Evolutionary conservation across 2,888 invertebrate genomes (phyloP), one percentile per base, ranked within the genome.

Genomic region (Trachelus tabidus): DNA sequence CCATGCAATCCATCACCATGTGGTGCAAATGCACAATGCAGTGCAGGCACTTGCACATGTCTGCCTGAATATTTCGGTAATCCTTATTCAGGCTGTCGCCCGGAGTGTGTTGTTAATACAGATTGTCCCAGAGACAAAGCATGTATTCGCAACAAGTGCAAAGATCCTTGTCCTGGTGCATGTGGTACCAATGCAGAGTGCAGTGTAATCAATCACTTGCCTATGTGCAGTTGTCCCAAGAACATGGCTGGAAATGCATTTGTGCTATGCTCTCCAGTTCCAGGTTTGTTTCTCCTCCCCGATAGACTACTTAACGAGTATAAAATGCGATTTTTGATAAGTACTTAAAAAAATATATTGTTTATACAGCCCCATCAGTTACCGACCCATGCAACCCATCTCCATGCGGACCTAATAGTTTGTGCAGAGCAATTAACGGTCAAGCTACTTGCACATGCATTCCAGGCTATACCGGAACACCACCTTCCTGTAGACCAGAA

Each of bases 361-460:
- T 79, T 83, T 73, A 75, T 79, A 79, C 84, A 85, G 85, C 87
- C 83, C 89, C 89, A 77, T 84, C 87, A 34, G 84, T 85, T 79
- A 77, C 80, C 74, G 92, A 93, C 85, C 93, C 93, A 30, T 94
- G 94, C 84, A 87, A 90, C 76, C 93, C 93, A 80, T 93, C 93
- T 37, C 96, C 96, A 12, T 97, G 97, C 90, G 97, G 97, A 35
- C 94, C 95, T 4, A 95, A 96, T 89, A 95, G 97, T 30, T 92
- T 94, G 12, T 97, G 97, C 86, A 93, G 93, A 68, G 89, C 91
- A 74, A 92, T 92, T 82, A 93, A 92, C 79, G 92, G 93, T 34
- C 93, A 93, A 88, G 95, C 95, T 0, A 92, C 95, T 37, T 97
- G 97, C 87, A 95, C 95, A 81, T 97, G 97, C 89, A 89, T 96